A percentile compares a stretch with the other conserved stretches of the same genome.
Conservation (phyloP, 2,797 vertebrate genomes). For the Uromys caudimaculatus region DNA sequence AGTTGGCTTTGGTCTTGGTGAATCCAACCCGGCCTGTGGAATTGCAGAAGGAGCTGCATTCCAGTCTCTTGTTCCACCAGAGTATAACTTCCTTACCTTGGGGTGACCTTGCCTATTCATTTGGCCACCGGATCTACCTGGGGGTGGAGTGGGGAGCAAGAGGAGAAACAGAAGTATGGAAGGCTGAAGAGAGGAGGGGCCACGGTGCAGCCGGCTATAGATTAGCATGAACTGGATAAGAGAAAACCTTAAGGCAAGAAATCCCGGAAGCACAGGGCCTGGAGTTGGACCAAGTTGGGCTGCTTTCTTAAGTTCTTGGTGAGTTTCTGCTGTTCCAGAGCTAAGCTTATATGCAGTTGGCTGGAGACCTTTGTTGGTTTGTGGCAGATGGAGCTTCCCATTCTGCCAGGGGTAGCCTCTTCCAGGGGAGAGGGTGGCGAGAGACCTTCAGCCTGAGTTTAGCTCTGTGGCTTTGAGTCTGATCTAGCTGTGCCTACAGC, state of each 20-base stretch:
- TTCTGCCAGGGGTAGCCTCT: not conserved
- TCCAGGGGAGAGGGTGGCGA: not conserved
- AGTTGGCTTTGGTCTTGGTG: not conserved
- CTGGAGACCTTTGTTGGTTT: not conserved
- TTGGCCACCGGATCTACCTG: not conserved
- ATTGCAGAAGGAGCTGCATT: not conserved
- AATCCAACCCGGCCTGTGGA: not conserved
- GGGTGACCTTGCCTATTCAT: not conserved
- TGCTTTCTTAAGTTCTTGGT: not conserved
- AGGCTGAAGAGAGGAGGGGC: not conserved
- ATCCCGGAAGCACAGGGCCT: not conserved
- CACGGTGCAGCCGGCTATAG: not conserved
- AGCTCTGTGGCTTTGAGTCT: not conserved
- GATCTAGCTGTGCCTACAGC: not conserved
- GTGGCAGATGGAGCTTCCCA: not conserved
- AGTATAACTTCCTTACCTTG: not conserved
- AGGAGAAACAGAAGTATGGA: not conserved
- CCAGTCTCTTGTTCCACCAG: not conserved
- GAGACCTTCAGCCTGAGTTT: not conserved
- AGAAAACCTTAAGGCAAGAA: not conserved
- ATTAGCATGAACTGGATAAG: not conserved
- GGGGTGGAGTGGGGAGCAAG: too few species aligned
- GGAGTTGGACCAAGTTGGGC: not conserved
- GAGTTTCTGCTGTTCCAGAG: not conserved
- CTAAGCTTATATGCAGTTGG: not conserved